These are phyloP conservation scores for Tonatia bakeri DNA, from an alignment of 2,113 vertebrate species.

Conservation along the genomic window DNA sequence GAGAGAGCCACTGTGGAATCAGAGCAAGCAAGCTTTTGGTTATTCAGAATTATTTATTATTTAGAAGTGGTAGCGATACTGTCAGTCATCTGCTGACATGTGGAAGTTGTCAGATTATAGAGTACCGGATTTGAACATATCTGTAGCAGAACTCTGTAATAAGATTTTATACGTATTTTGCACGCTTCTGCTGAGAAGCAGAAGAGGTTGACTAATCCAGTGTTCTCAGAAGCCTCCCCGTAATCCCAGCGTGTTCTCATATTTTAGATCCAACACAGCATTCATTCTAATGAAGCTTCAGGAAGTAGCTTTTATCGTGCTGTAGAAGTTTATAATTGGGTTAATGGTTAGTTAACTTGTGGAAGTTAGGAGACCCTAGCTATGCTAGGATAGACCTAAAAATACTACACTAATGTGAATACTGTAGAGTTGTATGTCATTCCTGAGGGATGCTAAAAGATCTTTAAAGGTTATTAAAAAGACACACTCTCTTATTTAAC, in stretches of 20 bases:
- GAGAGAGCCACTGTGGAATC: background rate
- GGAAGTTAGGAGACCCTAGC: background rate
- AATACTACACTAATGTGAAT: background rate
- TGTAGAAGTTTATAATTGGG: background rate
- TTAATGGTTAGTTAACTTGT: slow-evolving; percentile 8
- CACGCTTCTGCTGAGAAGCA: background rate
- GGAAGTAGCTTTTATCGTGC: background rate
- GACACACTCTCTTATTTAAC: background rate
- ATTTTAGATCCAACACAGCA: background rate
- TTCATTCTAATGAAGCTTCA: slow-evolving; percentile 34
- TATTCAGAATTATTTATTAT: background rate
- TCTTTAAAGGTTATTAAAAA: slow-evolving; percentile 39
- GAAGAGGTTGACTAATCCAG: background rate
- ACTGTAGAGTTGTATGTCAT: background rate
- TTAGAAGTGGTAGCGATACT: background rate
- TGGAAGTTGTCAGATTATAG: background rate
- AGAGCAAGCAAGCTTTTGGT: background rate
- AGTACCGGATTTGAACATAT: background rate
- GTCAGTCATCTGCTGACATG: background rate
- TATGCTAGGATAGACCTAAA: background rate
- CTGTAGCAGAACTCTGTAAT: background rate
- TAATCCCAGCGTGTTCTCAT: background rate
- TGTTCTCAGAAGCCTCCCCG: background rate
- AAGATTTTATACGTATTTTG: slow-evolving; percentile 21
- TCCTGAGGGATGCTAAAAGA: background rate